Base-by-base conservation (phyloP, 2,888 invertebrate genomes). In the Caenorhabditis auriculariae region DNA sequence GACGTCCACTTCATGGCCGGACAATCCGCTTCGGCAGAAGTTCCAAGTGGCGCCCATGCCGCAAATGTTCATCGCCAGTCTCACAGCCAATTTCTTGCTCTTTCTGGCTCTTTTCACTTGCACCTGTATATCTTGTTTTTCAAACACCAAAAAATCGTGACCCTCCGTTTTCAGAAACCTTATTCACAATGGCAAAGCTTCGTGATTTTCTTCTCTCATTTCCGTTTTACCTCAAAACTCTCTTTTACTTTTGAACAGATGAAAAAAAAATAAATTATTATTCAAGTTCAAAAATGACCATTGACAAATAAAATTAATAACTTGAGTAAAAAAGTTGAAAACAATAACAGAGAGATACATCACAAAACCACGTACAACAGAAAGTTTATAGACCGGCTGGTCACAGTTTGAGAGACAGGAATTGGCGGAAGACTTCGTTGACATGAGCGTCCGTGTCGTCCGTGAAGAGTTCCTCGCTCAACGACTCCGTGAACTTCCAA, bases 391-490 rank as follows among this genome's bases (percentile, higher is more conserved):
- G n/a, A n/a, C n/a, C 26, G 41, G 74, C 15, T 7, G 35, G 6
- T 39, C 50, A 64, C 35, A 45, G 35, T 19, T 56, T 51, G 29
- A 96, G 86, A 45, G 94, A 92, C 66, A 93, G 89, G 84, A 98
- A 98, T 84, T 96, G 95, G 81, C 94, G 93, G 87, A 95, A 98
- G 56, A 95, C 90, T 83, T 94, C 93, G 65, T 94, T 85, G 81
- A 98, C 93, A 83, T 94, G 93, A 3, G 91, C 89, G 82, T 96
- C 96, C 82, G 95, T 86, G 83, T 95, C 59, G 75, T 95, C 94
- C 84, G 95, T 94, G 84, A 98, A 98, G 41, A 98, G 87, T 43
- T 96, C 86, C 1, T 91, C 92, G 83, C 95, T 94, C 83, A 98
- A 84, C 0, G 94, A 94, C 71, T 90, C 90, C 83, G 92, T 91